Base-by-base conservation (phyloP, 2,113 vertebrate genomes). In the Mugil cephalus region DNA sequence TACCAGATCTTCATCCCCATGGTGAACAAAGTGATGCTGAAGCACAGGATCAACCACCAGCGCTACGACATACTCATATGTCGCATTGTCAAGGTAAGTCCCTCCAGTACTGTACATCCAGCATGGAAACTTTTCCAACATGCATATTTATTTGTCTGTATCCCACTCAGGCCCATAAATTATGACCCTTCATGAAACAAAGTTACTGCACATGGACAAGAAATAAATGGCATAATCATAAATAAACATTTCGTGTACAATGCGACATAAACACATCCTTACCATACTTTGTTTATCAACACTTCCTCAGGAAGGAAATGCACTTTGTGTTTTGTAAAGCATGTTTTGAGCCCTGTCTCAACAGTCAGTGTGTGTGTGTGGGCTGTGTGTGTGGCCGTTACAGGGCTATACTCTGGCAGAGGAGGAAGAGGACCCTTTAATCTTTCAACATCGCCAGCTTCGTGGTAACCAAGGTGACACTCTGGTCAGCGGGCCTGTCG, bases 1-100 rank as follows among this genome's bases (percentile, higher is more conserved):
- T 99, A 98, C 85, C 98, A 99, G 68, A 99, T 99, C 86, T 99
- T 99, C 87, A 99, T 99, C 63, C 98, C 98, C 0, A 99, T 99
- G 98, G 98, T 99, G 86, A 99, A 99, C 86, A 99, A 99, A 91
- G 97, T 99, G 45, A 94, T 99, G 89, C 93, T 96, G 80, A 95
- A 96, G 60, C 98, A 99, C 94, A 90, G 97, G 69, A 96, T 99
- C 80, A 98, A 96, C 88, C 98, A 99, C 81, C 97, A 99, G 60
- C 96, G 97, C 51, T 99, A 99, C 0, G 98, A 99, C 19, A 94
- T 99, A 48, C 97, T 99, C 54, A 98, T 99, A 91, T 99, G 98
- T 90, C 95, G 97, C 39, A 99, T 99, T 62, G 94, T 99, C 3
- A 99, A 99, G 95, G 98, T 99, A 78, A 93, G 43, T 17, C 30